These are phyloP conservation scores for Hypolimnas misippus DNA, from an alignment of 2,888 invertebrate species.

Conservation along the genomic window DNA sequence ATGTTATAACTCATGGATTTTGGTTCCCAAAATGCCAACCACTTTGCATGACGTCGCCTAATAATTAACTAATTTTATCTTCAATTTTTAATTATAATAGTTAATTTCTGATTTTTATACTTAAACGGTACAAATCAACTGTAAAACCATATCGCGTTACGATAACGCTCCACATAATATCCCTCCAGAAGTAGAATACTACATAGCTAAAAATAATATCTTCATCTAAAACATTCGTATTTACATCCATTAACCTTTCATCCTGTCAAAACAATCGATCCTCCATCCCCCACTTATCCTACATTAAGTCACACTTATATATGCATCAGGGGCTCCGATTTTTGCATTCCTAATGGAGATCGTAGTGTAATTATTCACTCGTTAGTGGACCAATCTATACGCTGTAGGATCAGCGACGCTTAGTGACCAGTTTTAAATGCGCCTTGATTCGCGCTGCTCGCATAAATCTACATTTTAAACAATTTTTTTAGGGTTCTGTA, in stretches of 20 bases:
- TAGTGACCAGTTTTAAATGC: conserved; percentile 57
- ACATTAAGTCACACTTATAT: conserved; percentile 59
- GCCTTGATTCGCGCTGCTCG: conserved; percentile 46
- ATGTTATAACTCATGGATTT: too few species aligned
- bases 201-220: too few species aligned
- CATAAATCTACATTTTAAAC: conserved; percentile 50
- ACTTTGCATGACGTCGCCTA: too few species aligned
- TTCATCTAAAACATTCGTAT: too few species aligned
- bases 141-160: too few species aligned
- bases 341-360: conserved; percentile 81
- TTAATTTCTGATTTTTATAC: too few species aligned
- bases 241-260: conserved; percentile 29
- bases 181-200: too few species aligned
- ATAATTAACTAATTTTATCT: too few species aligned
- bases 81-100: too few species aligned
- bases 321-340: conserved; percentile 76
- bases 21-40: too few species aligned
- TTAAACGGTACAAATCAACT: too few species aligned
- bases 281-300: conserved; percentile 50
- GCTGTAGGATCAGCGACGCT: conserved; percentile 46
- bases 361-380: conserved; percentile 81
- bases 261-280: conserved; percentile 39
- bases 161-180: too few species aligned
- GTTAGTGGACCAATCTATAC: conserved; percentile 75
- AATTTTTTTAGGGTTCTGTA: conserved; percentile 27